Base-by-base conservation (phyloP, 2,888 invertebrate genomes). In the Encarsia formosa region DNA sequence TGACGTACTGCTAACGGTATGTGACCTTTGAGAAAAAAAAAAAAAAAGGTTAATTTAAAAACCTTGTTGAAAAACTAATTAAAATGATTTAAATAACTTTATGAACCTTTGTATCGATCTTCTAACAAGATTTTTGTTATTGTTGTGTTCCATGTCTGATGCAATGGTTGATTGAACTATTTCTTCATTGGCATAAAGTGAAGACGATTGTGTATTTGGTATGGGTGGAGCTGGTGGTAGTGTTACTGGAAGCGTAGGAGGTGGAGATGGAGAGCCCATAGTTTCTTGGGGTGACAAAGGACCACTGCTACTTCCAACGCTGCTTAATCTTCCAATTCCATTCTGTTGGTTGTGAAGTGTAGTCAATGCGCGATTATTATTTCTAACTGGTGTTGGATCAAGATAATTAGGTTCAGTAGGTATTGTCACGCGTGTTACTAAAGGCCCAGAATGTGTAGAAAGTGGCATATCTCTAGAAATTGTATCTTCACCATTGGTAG, bases 401-500 rank as follows among this genome's bases (percentile, higher is more conserved):
- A 79, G 68, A 65, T 79, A 79, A 63, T 76, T 77, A 52, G 78
- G 74, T 53, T 78, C 75, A 49, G 66, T 65, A 54, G 65, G 64
- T 64, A 73, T 71, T 63, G 75, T 71, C 57, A 68, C 64, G 64
- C 77, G 64, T 54, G 76, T 71, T 54, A 75, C 70, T 46, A 73
- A 68, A 77, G 75, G 13, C 26, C 71, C 76, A 44, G 75, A 57
- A 49, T 71, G 68, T 24, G 67, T 57, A n/a, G 63, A 60, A 50
- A 69, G 62, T 32, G 74, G 66, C 49, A 73, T 64, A 45, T 75
- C 75, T 51, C 74, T 65, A 11, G 73, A 71, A 48, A 70, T 64
- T 11, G 71, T 65, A 48, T 75, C 75, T 46, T 74, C 75, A 13
- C 68, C 66, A 51, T 67, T 72, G 56, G 67, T 71, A 56, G 69